Base-by-base conservation (phyloP, 2,113 vertebrate genomes). In the Zapus hudsonius region DNA sequence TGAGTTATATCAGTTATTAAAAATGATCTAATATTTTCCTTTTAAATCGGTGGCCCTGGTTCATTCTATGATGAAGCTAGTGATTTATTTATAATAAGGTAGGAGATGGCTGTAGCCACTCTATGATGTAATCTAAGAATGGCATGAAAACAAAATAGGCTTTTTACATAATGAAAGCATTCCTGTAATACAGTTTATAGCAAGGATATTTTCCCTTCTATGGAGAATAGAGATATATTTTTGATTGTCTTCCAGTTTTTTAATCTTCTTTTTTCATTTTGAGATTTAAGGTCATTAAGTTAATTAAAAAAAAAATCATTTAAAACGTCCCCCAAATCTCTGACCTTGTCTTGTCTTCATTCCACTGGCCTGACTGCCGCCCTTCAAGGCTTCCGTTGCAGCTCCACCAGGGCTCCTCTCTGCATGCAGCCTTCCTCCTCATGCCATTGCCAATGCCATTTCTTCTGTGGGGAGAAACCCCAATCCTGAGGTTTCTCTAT, bases 11-110 rank as follows among this genome's bases (percentile, higher is more conserved):
- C 88, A 81, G 85, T 96, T 96, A 95, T 97, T 96, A 93, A 94
- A 94, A 93, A 93, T 95, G 95, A 96, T 96, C 96, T 96, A 96
- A 96, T 95, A 95, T 96, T 97, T 95, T 97, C 93, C 95, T 90
- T 93, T 94, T 94, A 95, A 92, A 90, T 95, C 94, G 85, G 93
- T 57, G 69, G 69, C 81, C 69, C 83, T 96, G 95, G 94, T 84
- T 95, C 27, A 0, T 96, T 94, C 87, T 91, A 31, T 94, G 92
- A 96, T 95, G 93, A 95, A 96, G 89, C 92, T 83, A 38, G 95
- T 94, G 94, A 95, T 96, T 96, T 95, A 96, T 95, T 94, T 96
- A 90, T 95, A 95, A 89, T 85, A 91, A 47, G 85, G 95, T 95
- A 76, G 2, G 63, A 96, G 97, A 94, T 3, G 82, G 87, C 93